phyloP scores from a whole-genome alignment of 1,140 invertebrate species.

The Formica exsecta region DNA sequence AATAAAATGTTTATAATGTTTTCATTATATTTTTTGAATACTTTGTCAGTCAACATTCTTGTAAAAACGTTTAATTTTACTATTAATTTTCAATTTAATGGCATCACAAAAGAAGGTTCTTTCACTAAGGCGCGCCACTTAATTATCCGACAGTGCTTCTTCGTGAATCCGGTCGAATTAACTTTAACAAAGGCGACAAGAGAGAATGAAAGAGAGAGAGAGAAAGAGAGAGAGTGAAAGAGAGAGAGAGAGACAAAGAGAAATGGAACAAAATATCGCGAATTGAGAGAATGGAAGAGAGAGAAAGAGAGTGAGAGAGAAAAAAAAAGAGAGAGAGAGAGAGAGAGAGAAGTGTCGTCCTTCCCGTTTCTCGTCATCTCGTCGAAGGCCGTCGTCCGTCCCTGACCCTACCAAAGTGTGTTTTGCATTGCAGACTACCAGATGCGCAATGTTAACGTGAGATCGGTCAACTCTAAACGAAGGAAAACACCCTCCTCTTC shows the following conservation, averaged over 20 bases:
- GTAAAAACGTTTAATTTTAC: background rate
- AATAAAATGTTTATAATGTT: conserved; percentile 3
- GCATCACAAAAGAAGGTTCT: conserved; percentile 23
- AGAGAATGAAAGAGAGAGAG: conserved; percentile 41
- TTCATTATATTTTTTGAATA: background rate
- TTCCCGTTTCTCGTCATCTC: conserved; percentile 74
- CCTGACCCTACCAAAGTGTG: conserved; percentile 86
- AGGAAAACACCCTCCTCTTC: conserved; percentile 90
- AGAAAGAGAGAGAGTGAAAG: conserved; percentile 23
- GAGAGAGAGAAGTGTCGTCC: conserved; percentile 51
- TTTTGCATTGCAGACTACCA: conserved; percentile 91
- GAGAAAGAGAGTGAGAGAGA: background rate
- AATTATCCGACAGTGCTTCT: conserved; percentile 36
- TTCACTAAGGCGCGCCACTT: background rate
- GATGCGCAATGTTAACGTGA: conserved; percentile 92
- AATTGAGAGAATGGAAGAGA: background rate
- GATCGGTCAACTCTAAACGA: conserved; percentile 91
- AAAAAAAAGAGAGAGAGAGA: conserved; percentile 18
- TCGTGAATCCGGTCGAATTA: conserved; percentile 32
- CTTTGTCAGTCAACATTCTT: background rate
- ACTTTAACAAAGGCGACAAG: conserved; percentile 32
- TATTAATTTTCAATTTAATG: background rate
- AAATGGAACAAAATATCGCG: too few species aligned
- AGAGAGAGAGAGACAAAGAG: background rate
- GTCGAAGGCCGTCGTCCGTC: conserved; percentile 83